Evolutionary conservation across 2,113 vertebrate species (phyloP).

Genomic region (Alexandromys fortis): DNA sequence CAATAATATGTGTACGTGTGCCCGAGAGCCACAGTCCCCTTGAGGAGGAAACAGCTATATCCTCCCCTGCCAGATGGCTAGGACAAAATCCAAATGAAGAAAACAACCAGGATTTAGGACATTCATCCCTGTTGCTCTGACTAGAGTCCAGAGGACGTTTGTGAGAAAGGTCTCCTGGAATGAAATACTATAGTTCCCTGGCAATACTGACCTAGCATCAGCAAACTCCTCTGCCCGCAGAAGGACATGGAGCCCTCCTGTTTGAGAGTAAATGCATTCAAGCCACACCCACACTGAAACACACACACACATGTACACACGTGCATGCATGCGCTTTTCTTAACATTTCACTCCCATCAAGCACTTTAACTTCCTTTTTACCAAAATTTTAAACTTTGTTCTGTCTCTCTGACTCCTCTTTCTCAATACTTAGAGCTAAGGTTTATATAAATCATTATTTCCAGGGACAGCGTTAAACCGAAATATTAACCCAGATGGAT

Average conservation of each 20-base stretch:
- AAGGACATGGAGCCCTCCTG: not conserved
- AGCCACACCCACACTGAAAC: not conserved
- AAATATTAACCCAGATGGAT: not conserved
- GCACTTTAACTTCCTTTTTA: not conserved
- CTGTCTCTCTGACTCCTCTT: not conserved
- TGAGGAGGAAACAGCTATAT: not conserved
- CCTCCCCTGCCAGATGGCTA: constrained; percentile 53
- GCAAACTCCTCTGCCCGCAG: not conserved
- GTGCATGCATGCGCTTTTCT: not conserved
- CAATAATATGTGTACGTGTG: not conserved
- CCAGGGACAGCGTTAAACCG: not conserved
- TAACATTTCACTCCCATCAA: not conserved
- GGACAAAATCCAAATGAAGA: constrained; percentile 51
- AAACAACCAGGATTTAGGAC: not conserved
- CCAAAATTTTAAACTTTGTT: not conserved
- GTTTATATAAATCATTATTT: not conserved
- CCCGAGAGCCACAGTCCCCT: not conserved
- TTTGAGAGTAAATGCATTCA: constrained; percentile 15
- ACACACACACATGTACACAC: no score
- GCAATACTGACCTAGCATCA: not conserved
- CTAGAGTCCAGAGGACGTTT: not conserved
- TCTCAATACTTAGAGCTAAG: not conserved
- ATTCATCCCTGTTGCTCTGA: not conserved
- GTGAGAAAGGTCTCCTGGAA: constrained; percentile 15
- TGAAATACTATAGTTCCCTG: not conserved